A percentile compares a stretch with the other conserved stretches of the same genome.
Evolutionary conservation across 2,113 vertebrate genomes (phyloP).

Genomic region (Ellobius talpinus): DNA sequence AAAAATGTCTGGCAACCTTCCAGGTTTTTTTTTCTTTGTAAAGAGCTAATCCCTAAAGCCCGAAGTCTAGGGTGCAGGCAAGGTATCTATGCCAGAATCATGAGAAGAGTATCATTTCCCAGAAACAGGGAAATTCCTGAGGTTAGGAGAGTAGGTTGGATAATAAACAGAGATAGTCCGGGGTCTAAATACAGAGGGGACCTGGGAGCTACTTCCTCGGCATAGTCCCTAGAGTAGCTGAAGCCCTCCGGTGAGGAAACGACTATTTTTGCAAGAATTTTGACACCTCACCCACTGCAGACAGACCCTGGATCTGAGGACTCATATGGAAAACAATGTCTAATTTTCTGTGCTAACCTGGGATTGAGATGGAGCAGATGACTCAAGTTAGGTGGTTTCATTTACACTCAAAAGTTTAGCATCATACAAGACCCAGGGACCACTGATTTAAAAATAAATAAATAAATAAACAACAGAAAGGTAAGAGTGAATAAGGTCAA

Average conservation of each 20-base stretch:
- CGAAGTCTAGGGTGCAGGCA: not conserved
- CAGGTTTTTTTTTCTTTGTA: not conserved
- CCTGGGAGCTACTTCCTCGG: not conserved
- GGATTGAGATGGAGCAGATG: not conserved
- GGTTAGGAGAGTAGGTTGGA: not conserved
- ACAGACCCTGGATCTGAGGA: not conserved
- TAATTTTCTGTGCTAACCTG: not conserved
- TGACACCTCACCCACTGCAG: not conserved
- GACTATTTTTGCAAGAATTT: not conserved
- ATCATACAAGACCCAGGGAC: not conserved
- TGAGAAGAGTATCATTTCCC: not conserved
- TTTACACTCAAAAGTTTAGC: not conserved
- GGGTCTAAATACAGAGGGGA: not conserved
- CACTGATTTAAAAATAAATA: not conserved
- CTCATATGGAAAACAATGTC: not conserved
- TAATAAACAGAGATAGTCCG: not conserved
- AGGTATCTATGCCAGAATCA: not conserved
- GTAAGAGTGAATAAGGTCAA: not conserved
- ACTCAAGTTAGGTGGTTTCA: not conserved
- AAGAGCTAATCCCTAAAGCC: constrained; percentile 8
- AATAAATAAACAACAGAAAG: not conserved
- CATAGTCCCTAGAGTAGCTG: not conserved
- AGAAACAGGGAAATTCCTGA: not conserved
- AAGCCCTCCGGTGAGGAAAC: not conserved
- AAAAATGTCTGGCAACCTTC: not conserved